phyloP scores from a whole-genome alignment of 2,888 invertebrate genomes.

The Lacanobia oleracea region DNA sequence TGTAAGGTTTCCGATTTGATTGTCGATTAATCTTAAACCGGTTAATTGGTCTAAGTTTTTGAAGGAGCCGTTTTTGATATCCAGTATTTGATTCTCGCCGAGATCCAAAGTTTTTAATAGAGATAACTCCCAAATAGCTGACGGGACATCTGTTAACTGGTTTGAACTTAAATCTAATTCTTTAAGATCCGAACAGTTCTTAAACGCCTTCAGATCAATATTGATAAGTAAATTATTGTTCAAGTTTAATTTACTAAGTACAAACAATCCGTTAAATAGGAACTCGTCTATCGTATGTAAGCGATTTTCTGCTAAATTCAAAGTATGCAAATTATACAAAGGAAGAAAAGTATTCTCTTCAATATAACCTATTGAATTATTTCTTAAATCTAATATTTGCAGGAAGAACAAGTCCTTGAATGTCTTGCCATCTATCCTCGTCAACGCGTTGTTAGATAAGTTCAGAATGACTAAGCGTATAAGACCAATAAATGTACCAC shows the following conservation, averaged over 20 bases:
- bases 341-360: slow-evolving; percentile 97
- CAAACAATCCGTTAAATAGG: slow-evolving; percentile 95
- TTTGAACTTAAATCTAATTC: slow-evolving; percentile 97
- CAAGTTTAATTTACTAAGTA: slow-evolving; percentile 95
- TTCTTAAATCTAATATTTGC: slow-evolving; percentile 96
- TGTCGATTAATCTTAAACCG: slow-evolving; percentile 96
- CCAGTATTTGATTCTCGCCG: slow-evolving; percentile 97
- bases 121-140: slow-evolving; percentile 94
- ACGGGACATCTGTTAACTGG: slow-evolving; percentile 94
- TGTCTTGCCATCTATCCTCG: slow-evolving; percentile 95
- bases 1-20: slow-evolving; percentile 95
- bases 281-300: slow-evolving; percentile 95
- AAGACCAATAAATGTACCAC: slow-evolving; percentile 96
- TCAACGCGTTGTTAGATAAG: slow-evolving; percentile 96
- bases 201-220: slow-evolving; percentile 95
- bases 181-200: slow-evolving; percentile 96
- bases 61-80: slow-evolving; percentile 96
- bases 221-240: slow-evolving; percentile 95
- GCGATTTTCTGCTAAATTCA: slow-evolving; percentile 97
- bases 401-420: slow-evolving; percentile 97
- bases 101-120: slow-evolving; percentile 97
- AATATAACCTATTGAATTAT: slow-evolving; percentile 96
- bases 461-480: slow-evolving; percentile 96
- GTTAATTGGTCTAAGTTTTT: slow-evolving; percentile 96
- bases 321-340: slow-evolving; percentile 96